Base-by-base conservation (phyloP, 2,113 vertebrate genomes). In the Chaetops frenatus region DNA sequence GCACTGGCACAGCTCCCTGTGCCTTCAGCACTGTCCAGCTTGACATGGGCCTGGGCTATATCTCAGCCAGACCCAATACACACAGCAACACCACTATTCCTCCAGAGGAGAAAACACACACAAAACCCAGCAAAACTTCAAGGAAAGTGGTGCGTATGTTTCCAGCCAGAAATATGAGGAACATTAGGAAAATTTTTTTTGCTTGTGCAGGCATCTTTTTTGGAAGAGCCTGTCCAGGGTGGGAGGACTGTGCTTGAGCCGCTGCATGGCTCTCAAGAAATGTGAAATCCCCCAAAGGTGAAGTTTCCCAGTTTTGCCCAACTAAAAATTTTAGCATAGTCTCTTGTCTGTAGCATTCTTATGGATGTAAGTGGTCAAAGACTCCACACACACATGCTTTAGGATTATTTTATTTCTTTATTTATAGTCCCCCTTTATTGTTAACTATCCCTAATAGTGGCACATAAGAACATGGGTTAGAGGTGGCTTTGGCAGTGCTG, bases 121-220 rank as follows among this genome's bases (percentile, higher is more conserved):
- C 18, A 44, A 17, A 40, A 13, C 7, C 2, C 4, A 25, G 3
- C 3, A 33, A 53, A 67, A 45, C 8, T 31, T 23, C 10, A 6
- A 23, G 53, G 6, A 58, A 60, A 10, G 22, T 1, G 0, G 6
- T 11, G 6, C 0, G 0, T 17, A 6, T 50, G 10, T 40, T 47
- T 81, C 40, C 45, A 77, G 21, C 2, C 4, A 5, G 27, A 79
- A 29, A 17, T 9, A 2, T 0, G 0, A 8, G 5, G 25, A 50
- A 57, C 9, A 58, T 0, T 2, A 17, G 36, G 19, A 33, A 4
- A 28, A 8, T 25, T 35, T 73, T n/a, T n/a, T 54, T 54, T 72
- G 36, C n/a, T 81, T 31, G n/a, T 56, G 61, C 36, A 40, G 24
- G 3, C 1, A 1, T 31, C 10, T 47, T 22, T 19, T 78, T 81